phyloP scores from a whole-genome alignment of 2,113 vertebrate genomes.

The Ammodytes marinus region DNA sequence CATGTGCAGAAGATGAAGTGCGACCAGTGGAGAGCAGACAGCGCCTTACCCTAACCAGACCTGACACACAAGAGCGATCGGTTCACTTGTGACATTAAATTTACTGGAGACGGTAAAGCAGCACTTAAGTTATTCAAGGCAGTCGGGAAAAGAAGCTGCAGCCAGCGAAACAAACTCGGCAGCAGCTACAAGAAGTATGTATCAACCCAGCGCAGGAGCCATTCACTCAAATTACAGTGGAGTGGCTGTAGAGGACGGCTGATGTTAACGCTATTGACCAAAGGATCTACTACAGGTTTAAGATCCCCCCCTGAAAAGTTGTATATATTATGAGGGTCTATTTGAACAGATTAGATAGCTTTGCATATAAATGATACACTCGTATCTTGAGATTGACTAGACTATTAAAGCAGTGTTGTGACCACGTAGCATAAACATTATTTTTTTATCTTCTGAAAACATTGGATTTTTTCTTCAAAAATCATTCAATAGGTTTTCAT shows the following conservation, averaged over 20 bases:
- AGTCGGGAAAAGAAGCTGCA: slow-evolving; percentile 45
- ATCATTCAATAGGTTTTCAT: background rate
- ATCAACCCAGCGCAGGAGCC: slow-evolving; percentile 40
- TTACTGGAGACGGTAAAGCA: slow-evolving; percentile 12
- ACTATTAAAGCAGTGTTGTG: slow-evolving; percentile 22
- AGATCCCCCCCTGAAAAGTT: slow-evolving; percentile 35
- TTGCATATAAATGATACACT: slow-evolving; percentile 40
- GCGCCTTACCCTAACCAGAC: slow-evolving; percentile 27
- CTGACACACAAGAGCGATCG: slow-evolving; percentile 24
- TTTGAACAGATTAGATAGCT: slow-evolving; percentile 42
- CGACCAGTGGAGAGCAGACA: slow-evolving; percentile 32
- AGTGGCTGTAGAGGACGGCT: slow-evolving; percentile 43
- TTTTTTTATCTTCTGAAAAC: background rate
- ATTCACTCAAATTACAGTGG: slow-evolving; percentile 70
- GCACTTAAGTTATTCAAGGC: slow-evolving; percentile 46
- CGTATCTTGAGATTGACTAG: slow-evolving; percentile 3
- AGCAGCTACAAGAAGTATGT: slow-evolving; percentile 44
- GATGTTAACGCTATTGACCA: slow-evolving; percentile 61
- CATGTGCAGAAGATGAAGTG: slow-evolving; percentile 43
- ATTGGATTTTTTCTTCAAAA: background rate
- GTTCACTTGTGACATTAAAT: slow-evolving; percentile 18
- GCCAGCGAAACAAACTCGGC: slow-evolving; percentile 21
- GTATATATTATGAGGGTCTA: slow-evolving; percentile 42
- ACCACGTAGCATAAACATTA: background rate
- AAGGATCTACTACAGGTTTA: slow-evolving; percentile 41